Conservation (phyloP, 2,113 vertebrate genomes). For the Eptesicus fuscus region DNA sequence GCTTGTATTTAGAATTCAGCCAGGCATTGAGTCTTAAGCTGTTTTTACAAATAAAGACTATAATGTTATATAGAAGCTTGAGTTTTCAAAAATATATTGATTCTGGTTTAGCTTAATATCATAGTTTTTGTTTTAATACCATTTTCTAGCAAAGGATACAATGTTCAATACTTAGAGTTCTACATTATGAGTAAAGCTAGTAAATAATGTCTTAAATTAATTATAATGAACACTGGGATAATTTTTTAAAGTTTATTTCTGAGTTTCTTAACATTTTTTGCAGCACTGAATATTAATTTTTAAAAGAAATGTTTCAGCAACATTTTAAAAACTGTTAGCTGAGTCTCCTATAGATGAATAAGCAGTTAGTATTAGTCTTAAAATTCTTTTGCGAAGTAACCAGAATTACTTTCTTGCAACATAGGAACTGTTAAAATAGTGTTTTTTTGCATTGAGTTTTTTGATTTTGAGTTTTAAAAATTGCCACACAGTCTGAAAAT, state of each 20-base stretch:
- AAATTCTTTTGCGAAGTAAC: slow-evolving; percentile 20
- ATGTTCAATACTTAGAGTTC: neutral
- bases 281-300: neutral
- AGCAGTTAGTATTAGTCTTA: neutral
- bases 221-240: neutral
- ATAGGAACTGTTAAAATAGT: neutral
- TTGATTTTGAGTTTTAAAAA: slow-evolving; percentile 14
- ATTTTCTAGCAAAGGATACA: neutral
- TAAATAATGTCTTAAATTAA: neutral
- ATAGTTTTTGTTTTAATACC: neutral
- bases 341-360: neutral
- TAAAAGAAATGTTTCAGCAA: neutral
- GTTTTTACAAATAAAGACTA: neutral
- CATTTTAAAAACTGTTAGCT: neutral
- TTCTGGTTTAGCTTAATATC: neutral
- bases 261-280: neutral
- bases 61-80: neutral
- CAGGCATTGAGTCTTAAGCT: neutral
- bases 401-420: neutral
- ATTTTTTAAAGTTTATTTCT: slow-evolving; percentile 24
- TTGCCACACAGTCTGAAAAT: neutral
- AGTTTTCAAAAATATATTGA: neutral
- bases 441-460: slow-evolving; percentile 22
- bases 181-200: neutral
- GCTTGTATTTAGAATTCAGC: slow-evolving; percentile 32